A percentile compares a stretch with the other conserved stretches of the same genome.
Conservation (phyloP, 2,797 vertebrate genomes). For the Etheostoma perlongum region DNA sequence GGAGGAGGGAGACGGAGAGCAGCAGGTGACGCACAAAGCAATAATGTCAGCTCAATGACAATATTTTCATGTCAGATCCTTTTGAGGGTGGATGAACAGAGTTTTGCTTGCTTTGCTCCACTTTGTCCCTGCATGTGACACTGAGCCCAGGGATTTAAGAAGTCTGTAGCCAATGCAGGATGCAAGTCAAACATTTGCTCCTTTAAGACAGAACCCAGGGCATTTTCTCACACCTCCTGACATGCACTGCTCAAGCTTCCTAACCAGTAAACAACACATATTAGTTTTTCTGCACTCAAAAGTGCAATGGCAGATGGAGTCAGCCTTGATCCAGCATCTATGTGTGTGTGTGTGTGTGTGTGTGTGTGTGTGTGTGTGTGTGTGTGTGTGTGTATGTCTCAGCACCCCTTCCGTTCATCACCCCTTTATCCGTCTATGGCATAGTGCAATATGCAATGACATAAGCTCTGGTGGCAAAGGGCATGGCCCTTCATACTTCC, state of each 20-base stretch:
- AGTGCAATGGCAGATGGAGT: constrained; percentile 44
- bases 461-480: constrained; percentile 15
- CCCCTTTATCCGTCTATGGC: constrained; percentile 55
- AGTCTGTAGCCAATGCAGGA: constrained; percentile 19
- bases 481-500: not conserved
- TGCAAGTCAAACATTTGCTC: constrained; percentile 25
- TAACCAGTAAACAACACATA: constrained; percentile 49
- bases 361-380: constrained; percentile 5
- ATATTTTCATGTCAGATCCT: not conserved
- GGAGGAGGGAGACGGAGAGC: not conserved
- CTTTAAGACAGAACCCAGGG: constrained; percentile 13
- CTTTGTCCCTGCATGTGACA: not conserved
- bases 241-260: constrained; percentile 28
- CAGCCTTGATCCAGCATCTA: constrained; percentile 39
- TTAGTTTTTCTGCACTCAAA: constrained; percentile 29
- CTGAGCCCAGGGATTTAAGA: not conserved
- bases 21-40: constrained; percentile 35
- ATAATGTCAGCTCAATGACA: constrained; percentile 23
- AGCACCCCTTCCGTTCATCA: constrained; percentile 54
- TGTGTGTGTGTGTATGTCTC: constrained; percentile 30
- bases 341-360: not conserved
- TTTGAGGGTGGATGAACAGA: not conserved
- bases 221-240: constrained; percentile 17
- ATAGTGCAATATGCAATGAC: constrained; percentile 38
- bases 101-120: not conserved